Conservation (phyloP, 2,113 vertebrate genomes). For the Albula goreensis region DNA sequence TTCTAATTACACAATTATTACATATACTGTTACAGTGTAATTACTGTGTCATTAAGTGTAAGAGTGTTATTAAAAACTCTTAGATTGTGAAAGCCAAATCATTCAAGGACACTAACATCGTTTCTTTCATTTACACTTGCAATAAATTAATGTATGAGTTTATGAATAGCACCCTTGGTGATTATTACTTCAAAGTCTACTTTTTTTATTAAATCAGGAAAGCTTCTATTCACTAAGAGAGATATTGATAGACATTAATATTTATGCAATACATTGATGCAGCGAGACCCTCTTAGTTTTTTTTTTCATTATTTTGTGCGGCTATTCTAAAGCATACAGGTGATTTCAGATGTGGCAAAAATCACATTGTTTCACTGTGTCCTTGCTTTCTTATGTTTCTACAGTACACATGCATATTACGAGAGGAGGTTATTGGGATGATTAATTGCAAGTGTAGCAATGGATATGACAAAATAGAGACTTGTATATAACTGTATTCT, state of each 20-base stretch:
- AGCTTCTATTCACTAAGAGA: slow-evolving; percentile 3
- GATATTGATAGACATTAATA: slow-evolving; percentile 2
- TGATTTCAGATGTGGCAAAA: not conserved
- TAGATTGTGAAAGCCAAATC: not conserved
- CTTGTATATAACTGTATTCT: slow-evolving; percentile 4
- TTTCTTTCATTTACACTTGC: not conserved
- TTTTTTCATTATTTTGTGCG: not conserved
- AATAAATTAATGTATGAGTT: not conserved
- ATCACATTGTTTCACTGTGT: not conserved
- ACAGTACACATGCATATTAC: slow-evolving; percentile 14
- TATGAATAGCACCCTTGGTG: not conserved
- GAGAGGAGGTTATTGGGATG: slow-evolving; percentile 1
- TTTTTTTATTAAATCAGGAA: not conserved
- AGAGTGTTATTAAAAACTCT: not conserved
- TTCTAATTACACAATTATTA: not conserved
- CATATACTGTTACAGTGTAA: not conserved
- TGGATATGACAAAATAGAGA: slow-evolving; percentile 11
- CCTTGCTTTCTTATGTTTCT: not conserved
- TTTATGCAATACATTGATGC: not conserved
- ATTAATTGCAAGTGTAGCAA: slow-evolving; percentile 24
- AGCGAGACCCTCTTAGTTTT: not conserved
- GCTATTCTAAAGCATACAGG: not conserved
- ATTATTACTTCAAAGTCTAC: not conserved
- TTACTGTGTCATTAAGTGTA: not conserved
- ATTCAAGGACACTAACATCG: not conserved